Conservation (phyloP, 2,113 vertebrate genomes). For the Trichomycterus rosablanca region DNA sequence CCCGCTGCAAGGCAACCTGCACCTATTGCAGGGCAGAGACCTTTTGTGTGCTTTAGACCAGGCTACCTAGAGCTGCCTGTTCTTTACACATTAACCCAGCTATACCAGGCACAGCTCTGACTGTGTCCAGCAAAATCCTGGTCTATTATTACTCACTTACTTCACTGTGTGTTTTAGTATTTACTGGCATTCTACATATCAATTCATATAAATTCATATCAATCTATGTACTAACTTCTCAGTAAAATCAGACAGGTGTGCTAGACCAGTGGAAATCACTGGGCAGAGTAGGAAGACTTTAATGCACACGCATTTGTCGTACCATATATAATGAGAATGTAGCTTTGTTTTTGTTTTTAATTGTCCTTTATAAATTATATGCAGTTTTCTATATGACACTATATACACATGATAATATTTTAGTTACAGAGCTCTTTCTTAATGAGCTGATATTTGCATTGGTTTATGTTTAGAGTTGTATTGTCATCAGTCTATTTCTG, state of each 20-base stretch:
- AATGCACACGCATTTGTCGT: slow-evolving; percentile 24
- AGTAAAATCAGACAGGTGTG: not conserved
- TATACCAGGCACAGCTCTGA: slow-evolving; percentile 34
- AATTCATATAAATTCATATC: too few species aligned
- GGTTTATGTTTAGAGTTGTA: slow-evolving; percentile 52
- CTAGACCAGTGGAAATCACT: not conserved
- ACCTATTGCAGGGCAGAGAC: slow-evolving; percentile 90
- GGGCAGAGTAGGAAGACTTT: not conserved
- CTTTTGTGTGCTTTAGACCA: slow-evolving; percentile 93
- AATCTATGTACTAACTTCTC: not conserved
- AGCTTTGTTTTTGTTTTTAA: slow-evolving; percentile 59
- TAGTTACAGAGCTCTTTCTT: slow-evolving; percentile 35
- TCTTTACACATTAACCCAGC: slow-evolving; percentile 19
- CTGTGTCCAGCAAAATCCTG: slow-evolving; percentile 18
- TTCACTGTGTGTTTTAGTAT: slow-evolving; percentile 31
- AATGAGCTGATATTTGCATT: slow-evolving; percentile 58
- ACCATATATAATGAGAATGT: slow-evolving; percentile 47
- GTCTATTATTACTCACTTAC: not conserved
- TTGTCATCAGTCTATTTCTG: slow-evolving; percentile 23
- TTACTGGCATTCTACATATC: slow-evolving; percentile 8
- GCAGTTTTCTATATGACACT: slow-evolving; percentile 29
- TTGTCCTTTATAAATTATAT: slow-evolving; percentile 47
- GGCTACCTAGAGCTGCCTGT: slow-evolving; percentile 68
- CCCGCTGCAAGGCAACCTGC: slow-evolving; percentile 81
- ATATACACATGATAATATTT: slow-evolving; percentile 31